These are phyloP conservation scores for Trichopoda pennipes DNA, from an alignment of 2,888 invertebrate species.

Conservation along the genomic window DNA sequence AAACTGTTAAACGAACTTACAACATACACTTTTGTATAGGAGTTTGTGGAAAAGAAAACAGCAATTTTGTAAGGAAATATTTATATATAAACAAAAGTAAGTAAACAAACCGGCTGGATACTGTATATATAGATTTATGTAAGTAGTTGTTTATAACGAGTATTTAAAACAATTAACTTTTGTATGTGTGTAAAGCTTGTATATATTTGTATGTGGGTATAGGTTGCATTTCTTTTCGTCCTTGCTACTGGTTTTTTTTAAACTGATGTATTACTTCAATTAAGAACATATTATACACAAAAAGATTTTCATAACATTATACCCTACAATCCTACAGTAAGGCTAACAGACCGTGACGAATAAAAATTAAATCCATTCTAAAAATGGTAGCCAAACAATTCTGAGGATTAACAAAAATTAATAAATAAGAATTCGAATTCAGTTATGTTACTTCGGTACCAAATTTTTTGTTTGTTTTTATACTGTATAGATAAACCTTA, in stretches of 20 bases:
- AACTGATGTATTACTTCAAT: conserved; percentile 39
- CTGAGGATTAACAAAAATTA: no score
- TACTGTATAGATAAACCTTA: no score
- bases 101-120: conserved; percentile 65
- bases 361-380: no score
- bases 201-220: not conserved
- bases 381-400: no score
- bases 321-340: no score
- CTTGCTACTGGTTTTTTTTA: conserved; percentile 18
- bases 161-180: conserved; percentile 3
- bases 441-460: no score
- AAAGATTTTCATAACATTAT: no score
- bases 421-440: no score
- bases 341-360: no score
- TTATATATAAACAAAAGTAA: conserved; percentile 53
- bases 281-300: conserved; percentile 11
- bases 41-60: conserved; percentile 18
- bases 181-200: not conserved
- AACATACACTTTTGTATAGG: not conserved
- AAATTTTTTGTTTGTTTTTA: no score
- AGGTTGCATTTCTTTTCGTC: not conserved
- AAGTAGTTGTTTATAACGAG: not conserved
- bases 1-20: conserved; percentile 62
- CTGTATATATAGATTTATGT: conserved; percentile 36
- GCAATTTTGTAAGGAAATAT: conserved; percentile 42